Percentiles rank a stretch among this genome's conserved stretches.
These are phyloP conservation scores for Daubentonia madagascariensis DNA, from an alignment of 2,113 vertebrate species.

Conservation along the genomic window DNA sequence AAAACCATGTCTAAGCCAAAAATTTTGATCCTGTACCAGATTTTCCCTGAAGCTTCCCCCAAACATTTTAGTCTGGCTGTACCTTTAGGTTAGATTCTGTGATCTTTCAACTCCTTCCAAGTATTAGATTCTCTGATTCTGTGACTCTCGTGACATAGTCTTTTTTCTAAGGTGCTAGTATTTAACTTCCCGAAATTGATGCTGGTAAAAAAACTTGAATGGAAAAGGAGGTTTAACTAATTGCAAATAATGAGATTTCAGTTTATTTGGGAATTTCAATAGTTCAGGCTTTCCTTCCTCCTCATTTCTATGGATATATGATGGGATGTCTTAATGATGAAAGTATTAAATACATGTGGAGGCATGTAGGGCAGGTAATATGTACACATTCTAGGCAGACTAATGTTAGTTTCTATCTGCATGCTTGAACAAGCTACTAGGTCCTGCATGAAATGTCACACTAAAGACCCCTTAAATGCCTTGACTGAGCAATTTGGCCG, in stretches of 20 bases:
- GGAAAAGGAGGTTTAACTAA: slow-evolving; percentile 12
- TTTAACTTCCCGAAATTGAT: slow-evolving; percentile 14
- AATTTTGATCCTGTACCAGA: neutral
- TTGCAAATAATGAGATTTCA: neutral
- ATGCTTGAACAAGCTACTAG: slow-evolving; percentile 11
- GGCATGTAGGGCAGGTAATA: neutral
- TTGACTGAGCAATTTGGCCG: slow-evolving; percentile 53
- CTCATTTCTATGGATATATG: neutral
- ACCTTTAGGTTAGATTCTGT: neutral
- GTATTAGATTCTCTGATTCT: neutral
- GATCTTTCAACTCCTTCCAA: neutral
- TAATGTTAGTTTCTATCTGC: slow-evolving; percentile 17
- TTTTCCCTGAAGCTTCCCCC: neutral
- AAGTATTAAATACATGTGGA: neutral
- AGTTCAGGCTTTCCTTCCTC: neutral
- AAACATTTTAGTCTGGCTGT: neutral
- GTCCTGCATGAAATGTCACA: slow-evolving; percentile 22
- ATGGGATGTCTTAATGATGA: neutral
- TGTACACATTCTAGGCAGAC: neutral
- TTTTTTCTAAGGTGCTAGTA: neutral
- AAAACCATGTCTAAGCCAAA: neutral
- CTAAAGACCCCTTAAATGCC: slow-evolving; percentile 52
- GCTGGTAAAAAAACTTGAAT: neutral
- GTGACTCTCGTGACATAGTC: neutral
- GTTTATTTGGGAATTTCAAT: neutral